Percentiles rank a stretch among this genome's conserved stretches.
These are phyloP conservation scores for Salvator merianae DNA, from an alignment of 2,113 vertebrate species.

Conservation along the genomic window DNA sequence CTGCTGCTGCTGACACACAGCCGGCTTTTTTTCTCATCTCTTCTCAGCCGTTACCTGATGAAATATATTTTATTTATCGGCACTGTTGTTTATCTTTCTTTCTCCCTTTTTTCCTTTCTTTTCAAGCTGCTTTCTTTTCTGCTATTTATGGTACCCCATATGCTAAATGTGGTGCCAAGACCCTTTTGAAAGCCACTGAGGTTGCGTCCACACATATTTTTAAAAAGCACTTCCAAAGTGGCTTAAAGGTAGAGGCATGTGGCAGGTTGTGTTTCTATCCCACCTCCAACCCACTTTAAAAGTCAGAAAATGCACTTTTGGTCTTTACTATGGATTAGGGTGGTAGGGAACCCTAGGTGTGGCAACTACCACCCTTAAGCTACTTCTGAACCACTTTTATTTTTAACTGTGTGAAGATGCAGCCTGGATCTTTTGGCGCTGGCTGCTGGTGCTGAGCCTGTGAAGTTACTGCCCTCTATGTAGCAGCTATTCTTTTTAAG, in stretches of 20 bases:
- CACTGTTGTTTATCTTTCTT: neutral
- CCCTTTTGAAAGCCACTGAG: fast-evolving
- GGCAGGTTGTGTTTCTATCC: no score
- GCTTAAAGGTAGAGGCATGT: no score
- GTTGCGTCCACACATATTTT: no score
- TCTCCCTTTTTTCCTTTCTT: neutral
- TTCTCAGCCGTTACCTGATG: constrained; percentile 45
- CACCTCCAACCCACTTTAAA: no score
- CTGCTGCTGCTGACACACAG: constrained; percentile 46
- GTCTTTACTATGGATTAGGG: no score
- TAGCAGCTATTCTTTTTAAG: no score
- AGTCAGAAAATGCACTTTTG: no score
- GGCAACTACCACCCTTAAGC: no score
- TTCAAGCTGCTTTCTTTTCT: neutral
- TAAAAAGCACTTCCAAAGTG: no score
- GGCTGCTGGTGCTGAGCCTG: neutral
- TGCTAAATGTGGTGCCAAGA: fast-evolving
- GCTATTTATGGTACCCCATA: neutral
- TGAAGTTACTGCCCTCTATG: fast-evolving
- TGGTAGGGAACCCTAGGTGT: no score
- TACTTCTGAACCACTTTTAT: no score
- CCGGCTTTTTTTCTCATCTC: constrained; percentile 56
- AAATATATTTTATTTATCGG: constrained; percentile 39
- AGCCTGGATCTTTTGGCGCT: neutral
- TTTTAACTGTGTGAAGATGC: no score